Evolutionary conservation across 2,797 vertebrate species (phyloP).

Genomic region (Lophotriccus pileatus): DNA sequence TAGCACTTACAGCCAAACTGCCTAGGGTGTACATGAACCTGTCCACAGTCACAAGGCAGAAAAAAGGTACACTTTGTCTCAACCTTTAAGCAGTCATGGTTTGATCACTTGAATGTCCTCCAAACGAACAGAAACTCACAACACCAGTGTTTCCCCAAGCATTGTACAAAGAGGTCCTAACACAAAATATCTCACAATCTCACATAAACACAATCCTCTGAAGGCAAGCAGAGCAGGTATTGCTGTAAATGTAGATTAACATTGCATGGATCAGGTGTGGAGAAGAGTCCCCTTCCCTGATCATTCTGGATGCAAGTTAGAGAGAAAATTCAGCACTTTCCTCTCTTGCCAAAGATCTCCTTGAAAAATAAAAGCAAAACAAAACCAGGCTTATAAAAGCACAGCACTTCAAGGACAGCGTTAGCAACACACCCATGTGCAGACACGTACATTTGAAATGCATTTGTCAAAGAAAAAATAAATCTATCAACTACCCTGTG

Average conservation of each 20-base stretch:
- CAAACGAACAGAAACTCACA: not conserved
- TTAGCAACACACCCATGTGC: constrained; percentile 21
- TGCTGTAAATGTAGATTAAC: not conserved
- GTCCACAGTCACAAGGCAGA: not conserved
- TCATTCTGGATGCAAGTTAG: not conserved
- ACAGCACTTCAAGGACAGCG: not conserved
- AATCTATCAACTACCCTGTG: constrained; percentile 10
- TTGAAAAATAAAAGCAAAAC: constrained; percentile 23
- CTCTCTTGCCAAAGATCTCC: not conserved
- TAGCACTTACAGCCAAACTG: not conserved
- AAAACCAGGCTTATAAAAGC: constrained; percentile 1
- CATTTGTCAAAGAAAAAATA: constrained; percentile 9
- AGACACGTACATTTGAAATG: constrained; percentile 1
- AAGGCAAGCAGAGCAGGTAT: not conserved
- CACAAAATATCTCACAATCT: not conserved
- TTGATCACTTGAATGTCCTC: not conserved
- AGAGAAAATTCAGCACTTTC: not conserved
- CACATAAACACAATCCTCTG: not conserved
- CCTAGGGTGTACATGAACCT: not conserved
- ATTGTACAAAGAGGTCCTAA: not conserved
- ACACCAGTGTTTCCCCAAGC: fast-evolving
- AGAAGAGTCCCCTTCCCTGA: not conserved
- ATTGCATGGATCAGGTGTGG: not conserved
- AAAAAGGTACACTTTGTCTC: not conserved
- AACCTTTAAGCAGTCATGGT: not conserved